Percentiles rank a stretch among this genome's conserved stretches.
phyloP scores from a whole-genome alignment of 2,797 vertebrate genomes.

The Sus cebifrons region DNA sequence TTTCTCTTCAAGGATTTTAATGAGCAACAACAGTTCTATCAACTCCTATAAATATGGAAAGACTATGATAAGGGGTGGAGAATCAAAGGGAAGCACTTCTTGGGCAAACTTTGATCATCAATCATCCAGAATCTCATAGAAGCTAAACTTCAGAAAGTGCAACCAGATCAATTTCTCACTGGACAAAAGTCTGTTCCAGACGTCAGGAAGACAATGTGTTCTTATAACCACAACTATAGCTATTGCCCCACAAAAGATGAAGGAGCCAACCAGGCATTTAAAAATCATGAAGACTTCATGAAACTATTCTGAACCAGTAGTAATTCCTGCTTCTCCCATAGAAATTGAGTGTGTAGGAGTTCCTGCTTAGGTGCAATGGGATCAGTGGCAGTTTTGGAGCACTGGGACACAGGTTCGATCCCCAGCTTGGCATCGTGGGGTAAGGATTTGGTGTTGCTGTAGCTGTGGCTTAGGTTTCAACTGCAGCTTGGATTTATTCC shows the following conservation, averaged over 20 bases:
- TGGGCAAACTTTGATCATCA: not conserved
- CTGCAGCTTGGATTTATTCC: no score
- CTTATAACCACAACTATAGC: not conserved
- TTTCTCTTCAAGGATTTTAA: slow-evolving; percentile 18
- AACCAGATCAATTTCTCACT: slow-evolving; percentile 31
- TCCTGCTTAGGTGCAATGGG: no score
- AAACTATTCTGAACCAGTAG: not conserved
- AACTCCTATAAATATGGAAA: not conserved
- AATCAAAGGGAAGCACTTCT: not conserved
- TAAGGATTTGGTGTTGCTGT: no score
- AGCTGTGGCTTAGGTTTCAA: no score
- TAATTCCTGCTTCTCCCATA: not conserved
- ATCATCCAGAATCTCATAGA: slow-evolving; percentile 25
- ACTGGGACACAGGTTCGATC: no score
- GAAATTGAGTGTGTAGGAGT: not conserved
- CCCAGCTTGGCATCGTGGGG: no score
- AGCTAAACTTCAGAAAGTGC: not conserved
- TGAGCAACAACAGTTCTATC: not conserved
- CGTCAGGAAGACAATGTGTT: slow-evolving; percentile 29
- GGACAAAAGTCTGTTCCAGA: slow-evolving; percentile 55
- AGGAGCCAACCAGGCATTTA: not conserved
- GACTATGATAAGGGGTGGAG: not conserved
- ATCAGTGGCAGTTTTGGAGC: no score
- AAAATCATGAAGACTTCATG: not conserved
- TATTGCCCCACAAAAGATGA: not conserved